A percentile compares a stretch with the other conserved stretches of the same genome.
Evolutionary conservation across 2,797 vertebrate species (phyloP).

Genomic region (Falco rusticolus): DNA sequence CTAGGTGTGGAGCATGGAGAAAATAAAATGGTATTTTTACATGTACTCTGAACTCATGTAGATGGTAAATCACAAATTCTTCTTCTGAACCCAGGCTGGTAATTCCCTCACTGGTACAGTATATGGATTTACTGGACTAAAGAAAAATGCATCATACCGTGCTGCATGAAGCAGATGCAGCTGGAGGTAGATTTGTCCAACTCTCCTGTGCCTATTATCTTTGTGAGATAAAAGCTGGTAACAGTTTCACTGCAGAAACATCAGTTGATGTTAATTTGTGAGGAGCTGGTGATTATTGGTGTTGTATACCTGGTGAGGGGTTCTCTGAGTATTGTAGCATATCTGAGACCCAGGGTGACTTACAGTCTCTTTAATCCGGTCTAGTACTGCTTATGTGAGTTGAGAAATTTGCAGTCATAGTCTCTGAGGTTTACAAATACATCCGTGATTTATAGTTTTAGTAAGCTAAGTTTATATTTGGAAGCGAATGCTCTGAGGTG

Average conservation of each 20-base stretch:
- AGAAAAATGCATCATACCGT: background rate
- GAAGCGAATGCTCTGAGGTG: background rate
- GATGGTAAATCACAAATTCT: background rate
- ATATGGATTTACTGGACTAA: background rate
- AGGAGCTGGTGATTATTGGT: background rate
- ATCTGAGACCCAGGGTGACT: background rate
- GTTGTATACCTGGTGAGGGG: background rate
- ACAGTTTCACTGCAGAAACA: background rate
- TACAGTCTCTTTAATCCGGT: background rate
- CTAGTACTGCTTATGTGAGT: background rate
- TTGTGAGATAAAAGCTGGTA: background rate
- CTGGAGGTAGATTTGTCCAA: background rate
- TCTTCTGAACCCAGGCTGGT: background rate
- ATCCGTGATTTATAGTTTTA: background rate
- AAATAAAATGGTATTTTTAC: background rate
- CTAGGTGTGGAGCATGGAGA: background rate
- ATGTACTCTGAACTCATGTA: background rate
- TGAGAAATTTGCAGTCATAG: background rate
- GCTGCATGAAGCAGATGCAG: background rate
- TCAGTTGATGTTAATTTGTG: background rate
- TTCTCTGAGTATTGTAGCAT: background rate
- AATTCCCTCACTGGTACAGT: background rate
- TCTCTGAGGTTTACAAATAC: background rate
- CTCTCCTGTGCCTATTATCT: background rate
- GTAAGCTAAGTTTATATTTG: background rate